phyloP scores from a whole-genome alignment of 2,888 invertebrate genomes.

The Patella depressa region DNA sequence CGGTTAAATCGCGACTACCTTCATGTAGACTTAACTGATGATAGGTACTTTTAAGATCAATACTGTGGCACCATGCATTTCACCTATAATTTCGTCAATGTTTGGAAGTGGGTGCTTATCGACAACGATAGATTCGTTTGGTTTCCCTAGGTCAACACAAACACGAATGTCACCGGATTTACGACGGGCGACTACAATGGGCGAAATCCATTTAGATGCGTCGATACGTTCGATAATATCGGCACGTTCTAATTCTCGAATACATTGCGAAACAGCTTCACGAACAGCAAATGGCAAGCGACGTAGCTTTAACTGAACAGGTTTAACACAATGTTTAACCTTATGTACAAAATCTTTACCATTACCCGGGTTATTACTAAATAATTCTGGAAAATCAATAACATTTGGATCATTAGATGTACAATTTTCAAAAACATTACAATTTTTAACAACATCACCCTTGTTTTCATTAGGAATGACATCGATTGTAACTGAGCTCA shows the following conservation, averaged over 20 bases:
- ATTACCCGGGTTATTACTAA: not conserved
- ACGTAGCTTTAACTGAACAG: not conserved
- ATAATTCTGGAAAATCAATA: not conserved
- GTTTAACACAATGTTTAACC: not conserved
- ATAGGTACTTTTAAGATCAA: not conserved
- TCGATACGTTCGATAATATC: conserved; percentile 11
- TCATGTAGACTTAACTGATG: not conserved
- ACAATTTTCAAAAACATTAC: too few relatives aligned
- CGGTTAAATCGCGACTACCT: conserved; percentile 2
- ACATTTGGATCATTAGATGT: not conserved
- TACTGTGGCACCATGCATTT: not conserved
- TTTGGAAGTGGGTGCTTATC: conserved; percentile 8
- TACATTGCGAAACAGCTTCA: not conserved
- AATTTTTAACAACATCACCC: too few relatives aligned
- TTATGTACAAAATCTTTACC: not conserved
- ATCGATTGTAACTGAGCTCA: too few relatives aligned
- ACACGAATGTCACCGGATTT: not conserved
- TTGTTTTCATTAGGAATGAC: too few relatives aligned
- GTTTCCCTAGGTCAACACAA: not conserved
- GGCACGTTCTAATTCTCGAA: not conserved
- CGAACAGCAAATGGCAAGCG: not conserved
- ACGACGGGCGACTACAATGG: not conserved
- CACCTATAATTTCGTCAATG: not conserved
- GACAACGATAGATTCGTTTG: not conserved
- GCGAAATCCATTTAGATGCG: not conserved